Evolutionary conservation across 1,140 invertebrate genomes (phyloP).

Genomic region (Bombus huntii): DNA sequence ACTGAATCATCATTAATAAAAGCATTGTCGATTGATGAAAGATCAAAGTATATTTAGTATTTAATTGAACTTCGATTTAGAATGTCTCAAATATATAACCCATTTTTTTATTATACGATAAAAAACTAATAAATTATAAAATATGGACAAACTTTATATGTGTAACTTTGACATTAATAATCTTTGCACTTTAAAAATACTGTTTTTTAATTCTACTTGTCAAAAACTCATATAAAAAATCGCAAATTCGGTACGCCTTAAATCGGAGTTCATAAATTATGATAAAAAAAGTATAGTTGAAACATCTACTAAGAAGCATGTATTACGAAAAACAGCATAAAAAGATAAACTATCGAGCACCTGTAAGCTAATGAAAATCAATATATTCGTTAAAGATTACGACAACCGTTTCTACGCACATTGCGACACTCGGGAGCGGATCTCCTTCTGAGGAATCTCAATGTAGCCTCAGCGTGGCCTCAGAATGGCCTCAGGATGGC

Average conservation of each 20-base stretch:
- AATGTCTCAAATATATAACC: not conserved
- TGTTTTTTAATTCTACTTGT: not conserved
- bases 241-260: not conserved
- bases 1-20: not conserved
- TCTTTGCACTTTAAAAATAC: not conserved
- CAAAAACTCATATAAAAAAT: not conserved
- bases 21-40: not conserved
- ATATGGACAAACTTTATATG: not conserved
- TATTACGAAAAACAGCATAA: not conserved
- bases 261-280: not conserved
- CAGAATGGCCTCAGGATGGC: conserved; percentile 26
- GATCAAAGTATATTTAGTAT: not conserved
- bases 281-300: too few species aligned
- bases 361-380: conserved; percentile 10
- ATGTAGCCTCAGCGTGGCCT: not conserved
- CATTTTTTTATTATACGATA: not conserved
- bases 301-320: not conserved
- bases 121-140: too few species aligned
- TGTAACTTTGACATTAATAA: not conserved
- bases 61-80: not conserved
- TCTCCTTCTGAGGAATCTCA: conserved; percentile 48
- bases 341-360: too few species aligned
- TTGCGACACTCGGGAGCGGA: conserved; percentile 39
- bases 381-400: conserved; percentile 26
- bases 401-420: conserved; percentile 28